phyloP scores from a whole-genome alignment of 2,113 vertebrate species.

The Anoura caudifer region DNA sequence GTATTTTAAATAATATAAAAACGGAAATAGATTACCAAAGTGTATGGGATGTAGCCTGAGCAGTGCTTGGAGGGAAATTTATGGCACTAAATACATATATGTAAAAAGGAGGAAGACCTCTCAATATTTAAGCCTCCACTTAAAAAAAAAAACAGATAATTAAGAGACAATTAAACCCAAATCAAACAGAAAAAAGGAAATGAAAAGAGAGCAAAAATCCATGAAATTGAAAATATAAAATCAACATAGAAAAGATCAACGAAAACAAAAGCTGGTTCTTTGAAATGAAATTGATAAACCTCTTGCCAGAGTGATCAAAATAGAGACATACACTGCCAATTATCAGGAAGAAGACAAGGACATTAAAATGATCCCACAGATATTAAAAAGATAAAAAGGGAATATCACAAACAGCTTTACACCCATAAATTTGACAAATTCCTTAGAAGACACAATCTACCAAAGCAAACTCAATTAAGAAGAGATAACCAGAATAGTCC shows the following conservation, averaged over 20 bases:
- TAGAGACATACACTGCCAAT: neutral
- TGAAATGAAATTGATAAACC: neutral
- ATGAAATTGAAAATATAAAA: neutral
- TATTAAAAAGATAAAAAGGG: neutral
- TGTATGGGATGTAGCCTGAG: neutral
- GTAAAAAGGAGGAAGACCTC: neutral
- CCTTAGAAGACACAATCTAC: neutral
- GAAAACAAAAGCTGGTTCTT: neutral
- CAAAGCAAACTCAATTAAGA: neutral
- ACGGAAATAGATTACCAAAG: neutral
- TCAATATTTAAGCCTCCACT: neutral
- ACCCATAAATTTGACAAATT: neutral
- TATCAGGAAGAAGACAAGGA: neutral
- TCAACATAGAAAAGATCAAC: neutral
- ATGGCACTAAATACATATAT: neutral
- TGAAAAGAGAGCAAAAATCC: neutral
- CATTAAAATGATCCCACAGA: neutral
- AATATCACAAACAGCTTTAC: neutral
- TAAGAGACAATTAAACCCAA: neutral
- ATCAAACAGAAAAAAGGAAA: neutral
- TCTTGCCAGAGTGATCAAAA: neutral
- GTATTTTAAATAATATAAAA: conserved; percentile 13
- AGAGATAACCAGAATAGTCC: neutral
- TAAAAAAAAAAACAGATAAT: neutral
- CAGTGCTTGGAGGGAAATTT: neutral